Percentiles rank a stretch among this genome's conserved stretches.
Conservation (phyloP, 2,888 invertebrate genomes). For the Ypsolopha sequella region DNA sequence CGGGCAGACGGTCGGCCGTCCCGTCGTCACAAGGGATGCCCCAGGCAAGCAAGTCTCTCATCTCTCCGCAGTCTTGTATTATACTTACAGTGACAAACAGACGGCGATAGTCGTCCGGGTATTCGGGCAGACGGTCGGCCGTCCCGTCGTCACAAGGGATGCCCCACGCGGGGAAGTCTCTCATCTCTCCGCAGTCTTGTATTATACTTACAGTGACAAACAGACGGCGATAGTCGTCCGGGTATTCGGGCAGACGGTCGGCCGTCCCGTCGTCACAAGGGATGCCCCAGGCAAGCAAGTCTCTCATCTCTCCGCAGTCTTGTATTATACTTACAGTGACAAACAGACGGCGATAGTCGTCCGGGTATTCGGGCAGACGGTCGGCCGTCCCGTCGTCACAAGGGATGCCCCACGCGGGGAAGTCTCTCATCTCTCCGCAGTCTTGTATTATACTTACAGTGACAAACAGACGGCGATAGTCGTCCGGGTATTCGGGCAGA, state of each 20-base stretch:
- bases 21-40: constrained; percentile 77
- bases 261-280: constrained; percentile 77
- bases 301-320: constrained; percentile 79
- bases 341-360: constrained; percentile 62
- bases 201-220: constrained; percentile 61
- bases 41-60: constrained; percentile 71
- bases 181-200: constrained; percentile 80
- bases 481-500: constrained; percentile 83
- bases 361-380: constrained; percentile 80
- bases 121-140: constrained; percentile 78
- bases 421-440: constrained; percentile 77
- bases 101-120: constrained; percentile 76
- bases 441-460: constrained; percentile 71
- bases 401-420: constrained; percentile 74
- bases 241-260: constrained; percentile 82
- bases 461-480: constrained; percentile 42
- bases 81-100: constrained; percentile 41
- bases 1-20: constrained; percentile 78
- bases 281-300: constrained; percentile 74
- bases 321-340: constrained; percentile 64
- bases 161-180: constrained; percentile 72
- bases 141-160: constrained; percentile 78
- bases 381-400: constrained; percentile 81
- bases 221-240: constrained; percentile 71
- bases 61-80: constrained; percentile 82